These are phyloP conservation scores for Zaprionus nigranus DNA, from an alignment of 1,140 invertebrate genomes.

Conservation along the genomic window DNA sequence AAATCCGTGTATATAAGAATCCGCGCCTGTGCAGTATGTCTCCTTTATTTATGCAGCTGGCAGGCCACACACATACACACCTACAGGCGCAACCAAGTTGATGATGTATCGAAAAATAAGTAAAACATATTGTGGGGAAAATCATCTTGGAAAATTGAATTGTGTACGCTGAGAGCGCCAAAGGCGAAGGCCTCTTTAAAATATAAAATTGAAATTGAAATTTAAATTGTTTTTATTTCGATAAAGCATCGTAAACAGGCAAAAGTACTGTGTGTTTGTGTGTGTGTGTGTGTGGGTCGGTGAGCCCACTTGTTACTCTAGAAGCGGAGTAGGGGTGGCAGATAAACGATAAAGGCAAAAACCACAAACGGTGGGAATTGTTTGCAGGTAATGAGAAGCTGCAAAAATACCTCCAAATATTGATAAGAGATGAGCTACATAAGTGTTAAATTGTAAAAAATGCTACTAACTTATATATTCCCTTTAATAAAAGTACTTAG, in stretches of 20 bases:
- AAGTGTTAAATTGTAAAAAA: not conserved
- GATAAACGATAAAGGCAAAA: constrained; percentile 37
- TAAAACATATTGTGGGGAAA: constrained; percentile 49
- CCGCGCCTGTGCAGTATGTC: constrained; percentile 35
- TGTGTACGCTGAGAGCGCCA: constrained; percentile 38
- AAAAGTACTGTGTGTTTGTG: constrained; percentile 12
- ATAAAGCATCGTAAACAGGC: constrained; percentile 31
- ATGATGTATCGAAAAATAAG: constrained; percentile 6
- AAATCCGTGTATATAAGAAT: constrained; percentile 1
- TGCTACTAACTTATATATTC: not conserved
- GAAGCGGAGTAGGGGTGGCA: constrained; percentile 2
- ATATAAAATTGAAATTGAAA: constrained; percentile 21
- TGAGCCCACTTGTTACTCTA: constrained; percentile 68
- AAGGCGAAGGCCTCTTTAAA: not conserved
- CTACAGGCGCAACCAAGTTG: not conserved
- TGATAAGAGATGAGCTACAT: not conserved
- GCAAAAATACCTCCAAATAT: constrained; percentile 30
- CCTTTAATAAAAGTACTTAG: not conserved
- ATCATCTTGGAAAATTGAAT: constrained; percentile 42
- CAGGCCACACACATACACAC: constrained; percentile 15
- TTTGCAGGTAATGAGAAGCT: constrained; percentile 50
- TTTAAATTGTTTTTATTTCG: constrained; percentile 29
- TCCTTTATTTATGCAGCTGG: constrained; percentile 53
- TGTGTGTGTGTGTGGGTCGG: constrained; percentile 6
- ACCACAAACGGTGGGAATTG: constrained; percentile 37